Conservation (phyloP, 2,113 vertebrate genomes). For the Chamaetylas fuelleborni region DNA sequence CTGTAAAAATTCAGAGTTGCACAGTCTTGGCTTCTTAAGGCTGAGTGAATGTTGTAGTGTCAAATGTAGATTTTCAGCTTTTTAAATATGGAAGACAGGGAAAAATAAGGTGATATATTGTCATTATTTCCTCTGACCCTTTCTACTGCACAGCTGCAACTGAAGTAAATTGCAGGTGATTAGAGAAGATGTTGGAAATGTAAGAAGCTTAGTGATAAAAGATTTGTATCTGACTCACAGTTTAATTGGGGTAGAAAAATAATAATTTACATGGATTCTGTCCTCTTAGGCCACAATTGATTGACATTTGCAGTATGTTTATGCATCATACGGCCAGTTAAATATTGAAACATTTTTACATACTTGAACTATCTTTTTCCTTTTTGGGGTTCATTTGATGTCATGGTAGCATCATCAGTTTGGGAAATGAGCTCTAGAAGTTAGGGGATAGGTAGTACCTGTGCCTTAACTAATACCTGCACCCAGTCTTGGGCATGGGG, state of each 20-base stretch:
- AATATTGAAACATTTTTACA: background rate
- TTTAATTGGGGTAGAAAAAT: constrained; percentile 11
- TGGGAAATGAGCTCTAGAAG: background rate
- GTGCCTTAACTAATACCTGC: background rate
- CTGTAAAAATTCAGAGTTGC: background rate
- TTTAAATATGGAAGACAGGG: background rate
- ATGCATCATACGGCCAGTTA: background rate
- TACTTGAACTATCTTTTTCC: background rate
- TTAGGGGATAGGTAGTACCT: accelerated
- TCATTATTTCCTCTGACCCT: background rate
- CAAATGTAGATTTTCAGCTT: background rate
- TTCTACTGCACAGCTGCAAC: background rate
- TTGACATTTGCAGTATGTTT: background rate
- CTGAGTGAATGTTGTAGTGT: background rate
- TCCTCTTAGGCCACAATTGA: background rate
- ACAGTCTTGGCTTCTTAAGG: background rate
- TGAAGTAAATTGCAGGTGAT: constrained; percentile 15
- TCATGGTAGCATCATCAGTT: background rate
- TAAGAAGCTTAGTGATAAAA: background rate
- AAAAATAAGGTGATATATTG: background rate
- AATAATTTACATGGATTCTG: background rate
- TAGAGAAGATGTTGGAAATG: background rate
- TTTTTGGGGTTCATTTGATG: background rate
- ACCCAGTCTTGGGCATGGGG: background rate
- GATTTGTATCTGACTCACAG: background rate